Base-by-base conservation (phyloP, 2,113 vertebrate species). In the Lipophrys pholis region DNA sequence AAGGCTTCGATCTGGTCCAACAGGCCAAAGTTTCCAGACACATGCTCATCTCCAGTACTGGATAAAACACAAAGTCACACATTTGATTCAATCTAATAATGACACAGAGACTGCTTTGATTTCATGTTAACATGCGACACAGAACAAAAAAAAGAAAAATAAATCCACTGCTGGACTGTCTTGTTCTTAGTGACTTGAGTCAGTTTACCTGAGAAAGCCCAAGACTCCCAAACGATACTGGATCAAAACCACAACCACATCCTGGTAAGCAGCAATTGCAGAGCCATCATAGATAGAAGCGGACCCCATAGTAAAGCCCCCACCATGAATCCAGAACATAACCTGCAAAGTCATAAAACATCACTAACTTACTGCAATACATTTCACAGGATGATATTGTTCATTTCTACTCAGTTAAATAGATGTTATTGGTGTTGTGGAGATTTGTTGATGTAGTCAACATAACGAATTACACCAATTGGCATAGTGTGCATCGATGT, bases 271-370 rank as follows among this genome's bases (percentile, higher is more conserved):
- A 6, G 94, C 93, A 80, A 97, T 40, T 17, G 89, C 93, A 14
- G 96, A 95, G 8, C 95, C 95, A 7, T 96, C 95, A 5, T 71
- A 93, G 0, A 79, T 0, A 2, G 93, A 95, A 14, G 93, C 94
- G 4, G 90, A 74, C 0, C 94, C 96, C 0, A 48, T 0, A 3
- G 5, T 0, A 6, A 97, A 75, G 6, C 80, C 90, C 17, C 96
- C 96, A 54, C 96, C 96, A 6, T 97, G 96, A 76, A 97, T 94
- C 94, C 94, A 97, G 1, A 95, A 93, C 92, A 97, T 94, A 10
- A 98, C 96, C 96, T 98, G 60, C 0, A 17, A 30, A 50, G 55
- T 42, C 41, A 42, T 8, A 30, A 30, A 30, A 30, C 21, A 30
- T 30, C 21, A 30, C 21, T 30, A 30, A 2, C 21, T 42, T 8